phyloP scores from a whole-genome alignment of 2,888 invertebrate genomes.

The Andrena chrysosceles region DNA sequence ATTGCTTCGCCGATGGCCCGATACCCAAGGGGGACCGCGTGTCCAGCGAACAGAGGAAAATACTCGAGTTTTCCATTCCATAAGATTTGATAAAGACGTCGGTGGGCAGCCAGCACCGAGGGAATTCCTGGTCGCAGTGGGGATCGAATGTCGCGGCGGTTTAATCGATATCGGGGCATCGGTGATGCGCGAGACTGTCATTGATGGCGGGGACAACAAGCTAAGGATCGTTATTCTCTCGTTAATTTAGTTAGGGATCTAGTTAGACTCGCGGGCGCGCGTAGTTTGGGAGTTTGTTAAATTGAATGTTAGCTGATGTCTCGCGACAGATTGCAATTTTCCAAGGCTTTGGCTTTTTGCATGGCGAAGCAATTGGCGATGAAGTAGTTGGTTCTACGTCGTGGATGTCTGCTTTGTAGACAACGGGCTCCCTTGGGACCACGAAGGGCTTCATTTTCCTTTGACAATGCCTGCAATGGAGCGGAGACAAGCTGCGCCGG shows the following conservation, averaged over 20 bases:
- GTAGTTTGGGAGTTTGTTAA: background rate
- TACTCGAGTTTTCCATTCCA: constrained; percentile 57
- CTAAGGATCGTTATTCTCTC: background rate
- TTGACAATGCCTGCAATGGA: background rate
- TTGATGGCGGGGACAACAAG: background rate
- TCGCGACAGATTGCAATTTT: background rate
- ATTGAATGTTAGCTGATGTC: background rate
- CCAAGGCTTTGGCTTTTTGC: background rate
- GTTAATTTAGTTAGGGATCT: constrained; percentile 1
- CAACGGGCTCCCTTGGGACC: too few relatives aligned
- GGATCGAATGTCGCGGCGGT: constrained; percentile 24
- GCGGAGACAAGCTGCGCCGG: too few relatives aligned
- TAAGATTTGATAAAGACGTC: constrained; percentile 69
- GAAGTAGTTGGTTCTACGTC: too few relatives aligned
- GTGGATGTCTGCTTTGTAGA: too few relatives aligned
- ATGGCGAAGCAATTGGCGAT: too few relatives aligned
- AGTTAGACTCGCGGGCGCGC: background rate
- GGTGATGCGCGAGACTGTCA: background rate
- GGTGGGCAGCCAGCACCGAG: constrained; percentile 11
- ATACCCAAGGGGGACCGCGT: constrained; percentile 25
- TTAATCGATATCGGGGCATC: constrained; percentile 27
- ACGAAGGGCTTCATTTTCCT: too few relatives aligned
- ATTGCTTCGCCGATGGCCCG: constrained; percentile 59
- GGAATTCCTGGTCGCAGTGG: constrained; percentile 31
- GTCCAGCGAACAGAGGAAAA: constrained; percentile 41